Evolutionary conservation across 2,113 vertebrate genomes (phyloP).

Genomic region (Neolamprologus cancellatus): DNA sequence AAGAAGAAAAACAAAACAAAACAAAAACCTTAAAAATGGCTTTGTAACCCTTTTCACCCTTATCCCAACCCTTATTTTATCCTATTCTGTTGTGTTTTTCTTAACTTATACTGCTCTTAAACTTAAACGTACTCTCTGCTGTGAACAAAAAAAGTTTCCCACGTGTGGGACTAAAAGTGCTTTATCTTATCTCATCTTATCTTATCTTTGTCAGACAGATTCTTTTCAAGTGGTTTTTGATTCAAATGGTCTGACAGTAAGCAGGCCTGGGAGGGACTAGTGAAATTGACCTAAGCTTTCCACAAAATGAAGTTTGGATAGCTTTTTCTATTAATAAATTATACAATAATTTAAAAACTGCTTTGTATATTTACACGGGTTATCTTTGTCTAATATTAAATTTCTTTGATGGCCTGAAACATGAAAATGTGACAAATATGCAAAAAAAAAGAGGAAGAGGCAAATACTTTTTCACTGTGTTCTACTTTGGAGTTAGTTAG

Average conservation of each 20-base stretch:
- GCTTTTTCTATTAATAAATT: background rate
- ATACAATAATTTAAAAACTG: background rate
- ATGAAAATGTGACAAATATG: background rate
- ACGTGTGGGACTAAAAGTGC: background rate
- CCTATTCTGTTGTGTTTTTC: background rate
- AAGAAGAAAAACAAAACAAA: background rate
- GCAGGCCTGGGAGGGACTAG: background rate
- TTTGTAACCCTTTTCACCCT: background rate
- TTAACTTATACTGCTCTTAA: background rate
- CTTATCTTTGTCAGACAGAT: background rate
- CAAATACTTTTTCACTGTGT: background rate
- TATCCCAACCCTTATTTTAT: background rate
- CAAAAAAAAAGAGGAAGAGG: background rate
- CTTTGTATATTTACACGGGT: background rate
- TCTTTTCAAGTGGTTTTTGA: background rate
- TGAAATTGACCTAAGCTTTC: background rate
- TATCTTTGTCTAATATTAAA: background rate
- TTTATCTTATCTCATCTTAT: background rate
- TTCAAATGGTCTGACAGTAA: background rate
- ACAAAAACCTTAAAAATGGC: background rate
- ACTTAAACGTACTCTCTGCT: background rate
- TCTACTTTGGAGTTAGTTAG: background rate
- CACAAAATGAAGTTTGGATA: background rate
- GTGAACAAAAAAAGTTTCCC: fast-evolving
- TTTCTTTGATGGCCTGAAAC: background rate